phyloP scores from a whole-genome alignment of 2,888 invertebrate species.

The Eristalinus sepulchralis region DNA sequence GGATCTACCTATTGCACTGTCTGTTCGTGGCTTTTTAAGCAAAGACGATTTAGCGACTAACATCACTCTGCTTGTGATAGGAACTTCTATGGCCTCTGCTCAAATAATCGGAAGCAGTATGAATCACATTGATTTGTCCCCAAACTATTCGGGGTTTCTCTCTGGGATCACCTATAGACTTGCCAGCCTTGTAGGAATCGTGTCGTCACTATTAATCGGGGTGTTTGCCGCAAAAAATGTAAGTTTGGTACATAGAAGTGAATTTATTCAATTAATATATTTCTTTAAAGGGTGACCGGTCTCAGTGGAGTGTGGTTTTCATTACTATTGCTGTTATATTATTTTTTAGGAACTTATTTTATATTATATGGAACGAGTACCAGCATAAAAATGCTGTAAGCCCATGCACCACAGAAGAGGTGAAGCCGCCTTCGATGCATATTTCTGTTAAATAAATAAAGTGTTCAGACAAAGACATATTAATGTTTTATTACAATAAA shows the following conservation, averaged over 20 bases:
- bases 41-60: slow-evolving; percentile 79
- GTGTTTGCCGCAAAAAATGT: slow-evolving; percentile 85
- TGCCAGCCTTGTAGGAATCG: slow-evolving; percentile 87
- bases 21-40: slow-evolving; percentile 81
- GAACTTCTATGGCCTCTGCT: slow-evolving; percentile 81
- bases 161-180: slow-evolving; percentile 89
- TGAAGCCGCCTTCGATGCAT: background rate
- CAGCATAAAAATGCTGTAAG: background rate
- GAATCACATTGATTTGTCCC: slow-evolving; percentile 90
- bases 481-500: too few relatives aligned
- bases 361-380: slow-evolving; percentile 86
- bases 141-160: slow-evolving; percentile 88
- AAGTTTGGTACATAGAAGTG: slow-evolving; percentile 71
- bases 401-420: slow-evolving; percentile 22
- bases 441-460: slow-evolving; percentile 24
- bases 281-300: slow-evolving; percentile 82
- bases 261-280: slow-evolving; percentile 61
- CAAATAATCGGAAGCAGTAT: slow-evolving; percentile 84
- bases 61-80: slow-evolving; percentile 82
- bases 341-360: slow-evolving; percentile 85
- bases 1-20: slow-evolving; percentile 82
- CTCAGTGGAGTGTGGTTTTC: slow-evolving; percentile 87
- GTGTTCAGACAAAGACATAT: too few relatives aligned
- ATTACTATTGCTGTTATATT: slow-evolving; percentile 86
- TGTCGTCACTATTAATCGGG: slow-evolving; percentile 87